A percentile compares a stretch with the other conserved stretches of the same genome.
Evolutionary conservation across 2,113 vertebrate genomes (phyloP).

Genomic region (Noturus placidus): DNA sequence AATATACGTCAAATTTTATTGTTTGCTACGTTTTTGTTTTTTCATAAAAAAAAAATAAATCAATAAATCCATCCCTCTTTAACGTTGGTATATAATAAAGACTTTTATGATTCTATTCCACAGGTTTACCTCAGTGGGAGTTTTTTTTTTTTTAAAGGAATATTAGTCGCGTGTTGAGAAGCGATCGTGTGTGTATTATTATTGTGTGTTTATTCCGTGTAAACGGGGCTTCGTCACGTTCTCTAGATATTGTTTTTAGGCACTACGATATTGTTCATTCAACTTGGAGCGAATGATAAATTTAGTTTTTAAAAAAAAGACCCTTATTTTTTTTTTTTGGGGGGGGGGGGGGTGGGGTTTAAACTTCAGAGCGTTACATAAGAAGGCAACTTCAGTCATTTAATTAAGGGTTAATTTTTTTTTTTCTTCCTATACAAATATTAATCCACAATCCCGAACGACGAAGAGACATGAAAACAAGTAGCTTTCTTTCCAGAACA

Average conservation of each 20-base stretch:
- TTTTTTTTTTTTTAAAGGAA: background rate
- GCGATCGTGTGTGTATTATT: constrained; percentile 22
- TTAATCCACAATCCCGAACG: background rate
- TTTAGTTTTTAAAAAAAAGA: background rate
- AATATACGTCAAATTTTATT: constrained; percentile 26
- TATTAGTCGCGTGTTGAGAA: background rate
- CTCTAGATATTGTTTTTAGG: background rate
- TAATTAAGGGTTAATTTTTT: background rate
- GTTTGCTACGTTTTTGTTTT: constrained; percentile 24
- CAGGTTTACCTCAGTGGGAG: constrained; percentile 14
- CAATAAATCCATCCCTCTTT: background rate
- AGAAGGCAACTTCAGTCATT: background rate
- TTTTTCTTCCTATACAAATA: background rate
- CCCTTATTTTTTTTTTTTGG: background rate
- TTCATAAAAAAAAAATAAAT: background rate
- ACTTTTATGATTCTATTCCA: constrained; percentile 24
- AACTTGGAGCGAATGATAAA: background rate
- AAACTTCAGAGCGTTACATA: background rate
- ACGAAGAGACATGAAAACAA: background rate
- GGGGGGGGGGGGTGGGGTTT: no score
- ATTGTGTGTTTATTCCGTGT: constrained; percentile 16
- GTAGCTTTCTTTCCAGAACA: background rate
- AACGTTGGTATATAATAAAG: constrained; percentile 9
- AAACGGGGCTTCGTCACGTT: background rate
- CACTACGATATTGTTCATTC: background rate